Conservation (phyloP, 2,888 invertebrate genomes). For the Dromius quadrimaculatus region DNA sequence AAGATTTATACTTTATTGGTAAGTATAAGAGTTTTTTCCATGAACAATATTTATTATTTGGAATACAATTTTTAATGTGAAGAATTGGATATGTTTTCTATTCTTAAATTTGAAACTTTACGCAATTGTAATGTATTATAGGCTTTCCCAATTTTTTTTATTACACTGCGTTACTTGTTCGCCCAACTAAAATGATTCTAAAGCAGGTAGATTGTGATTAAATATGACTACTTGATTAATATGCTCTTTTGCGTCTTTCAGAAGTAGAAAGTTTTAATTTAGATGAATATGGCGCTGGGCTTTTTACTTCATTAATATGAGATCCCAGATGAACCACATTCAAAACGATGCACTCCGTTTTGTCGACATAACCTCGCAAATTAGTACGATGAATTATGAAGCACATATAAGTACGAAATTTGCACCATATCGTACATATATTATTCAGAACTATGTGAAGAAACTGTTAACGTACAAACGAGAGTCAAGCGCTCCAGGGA, state of each 20-base stretch:
- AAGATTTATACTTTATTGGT: constrained; percentile 19
- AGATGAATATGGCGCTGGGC: constrained; percentile 13
- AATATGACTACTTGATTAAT: constrained; percentile 6
- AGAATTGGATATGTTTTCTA: no score
- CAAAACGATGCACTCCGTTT: constrained; percentile 17
- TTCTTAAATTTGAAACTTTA: no score
- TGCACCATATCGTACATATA: constrained; percentile 20
- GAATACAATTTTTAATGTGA: no score
- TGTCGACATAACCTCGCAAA: constrained; percentile 8
- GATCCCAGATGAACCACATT: not conserved
- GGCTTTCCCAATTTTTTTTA: no score
- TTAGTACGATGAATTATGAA: constrained; percentile 21
- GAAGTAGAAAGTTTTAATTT: constrained; percentile 25
- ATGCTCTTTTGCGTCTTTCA: constrained; percentile 10
- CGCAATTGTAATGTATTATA: no score
- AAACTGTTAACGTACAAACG: no score
- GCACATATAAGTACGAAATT: constrained; percentile 22
- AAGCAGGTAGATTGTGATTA: no score
- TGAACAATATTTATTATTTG: no score
- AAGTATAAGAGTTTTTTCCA: no score
- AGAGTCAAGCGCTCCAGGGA: no score
- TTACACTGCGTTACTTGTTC: no score
- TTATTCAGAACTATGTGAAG: constrained; percentile 21
- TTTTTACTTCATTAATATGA: constrained; percentile 18
- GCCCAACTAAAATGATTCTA: no score